Evolutionary conservation across 2,888 invertebrate species (phyloP), one percentile per base, ranked within the genome.

Genomic region (Mantis religiosa): DNA sequence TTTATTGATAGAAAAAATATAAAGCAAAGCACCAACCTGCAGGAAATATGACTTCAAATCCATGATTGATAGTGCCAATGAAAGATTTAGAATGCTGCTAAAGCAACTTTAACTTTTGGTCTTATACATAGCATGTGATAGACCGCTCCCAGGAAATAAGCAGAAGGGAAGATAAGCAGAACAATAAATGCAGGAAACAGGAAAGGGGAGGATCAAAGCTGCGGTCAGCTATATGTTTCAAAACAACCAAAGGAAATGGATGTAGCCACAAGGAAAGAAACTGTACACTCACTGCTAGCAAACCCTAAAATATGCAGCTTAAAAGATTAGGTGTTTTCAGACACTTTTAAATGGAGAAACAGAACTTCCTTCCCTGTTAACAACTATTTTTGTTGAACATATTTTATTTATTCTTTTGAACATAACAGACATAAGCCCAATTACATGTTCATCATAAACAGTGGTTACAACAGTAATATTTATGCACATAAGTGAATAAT

Each of bases 161-260:
- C 82, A 82, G 82, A 87, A 87, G 82, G 34, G 82, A 81, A 82
- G 87, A 87, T 87, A 82, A 87, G 34, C 82, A 30, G n/a, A 87
- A 87, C 82, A 87, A 89, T 71, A 71, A 71, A 71, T 71, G 54
- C 84, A 88, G 88, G 88, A 88, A 88, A 84, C 88, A 88, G 88
- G 88, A 88, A 71, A 28, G 85, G 88, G 88, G 81, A 85, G 88
- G 88, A 71, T 81, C 84, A 71, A 20, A 71, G 54, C 54, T 71
- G 54, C 54, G 54, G 54, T 71, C 54, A 71, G 54, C 25, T 71
- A 71, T 54, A 15, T 20, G 54, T 71, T 71, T 71, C 54, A 71
- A 71, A 71, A 71, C 54, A 71, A 71, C 54, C 20, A 71, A 25
- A 71, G 54, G 54, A 71, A 71, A 71, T 71, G 54, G 54, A 71